phyloP scores from a whole-genome alignment of 2,888 invertebrate genomes.

The Diaprepes abbreviatus region DNA sequence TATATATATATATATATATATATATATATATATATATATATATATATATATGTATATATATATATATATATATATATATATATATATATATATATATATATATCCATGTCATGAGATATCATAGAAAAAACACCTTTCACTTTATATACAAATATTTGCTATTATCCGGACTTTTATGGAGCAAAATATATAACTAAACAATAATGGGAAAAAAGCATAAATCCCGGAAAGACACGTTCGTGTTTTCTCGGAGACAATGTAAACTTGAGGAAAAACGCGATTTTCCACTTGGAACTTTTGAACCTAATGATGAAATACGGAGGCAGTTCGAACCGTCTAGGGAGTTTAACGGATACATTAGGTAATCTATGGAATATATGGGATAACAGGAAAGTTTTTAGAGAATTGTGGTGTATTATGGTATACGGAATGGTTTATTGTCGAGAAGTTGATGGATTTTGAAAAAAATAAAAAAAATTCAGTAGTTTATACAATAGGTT shows the following conservation, averaged over 20 bases:
- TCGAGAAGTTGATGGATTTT: no score
- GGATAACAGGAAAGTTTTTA: not conserved
- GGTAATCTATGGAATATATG: conserved; percentile 9
- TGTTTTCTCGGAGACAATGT: conserved; percentile 27
- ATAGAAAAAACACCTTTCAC: not conserved
- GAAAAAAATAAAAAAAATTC: no score
- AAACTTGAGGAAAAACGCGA: conserved; percentile 40
- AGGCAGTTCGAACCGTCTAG: conserved; percentile 25
- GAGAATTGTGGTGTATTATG: no score
- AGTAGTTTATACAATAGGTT: no score
- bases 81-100: no score
- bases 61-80: no score
- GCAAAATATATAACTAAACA: conserved; percentile 35
- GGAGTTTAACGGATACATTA: conserved; percentile 36
- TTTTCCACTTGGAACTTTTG: conserved; percentile 49
- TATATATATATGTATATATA: no score
- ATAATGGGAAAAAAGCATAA: conserved; percentile 32
- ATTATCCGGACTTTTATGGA: conserved; percentile 24
- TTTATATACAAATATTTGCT: not conserved
- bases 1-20: no score
- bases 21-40: no score
- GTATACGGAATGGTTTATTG: no score
- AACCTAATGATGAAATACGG: conserved; percentile 49
- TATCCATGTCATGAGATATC: no score
- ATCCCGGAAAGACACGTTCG: conserved; percentile 8